Percentiles rank a stretch among this genome's conserved stretches.
phyloP scores from a whole-genome alignment of 2,888 invertebrate species.

The Disparrhopalites patrizii region DNA sequence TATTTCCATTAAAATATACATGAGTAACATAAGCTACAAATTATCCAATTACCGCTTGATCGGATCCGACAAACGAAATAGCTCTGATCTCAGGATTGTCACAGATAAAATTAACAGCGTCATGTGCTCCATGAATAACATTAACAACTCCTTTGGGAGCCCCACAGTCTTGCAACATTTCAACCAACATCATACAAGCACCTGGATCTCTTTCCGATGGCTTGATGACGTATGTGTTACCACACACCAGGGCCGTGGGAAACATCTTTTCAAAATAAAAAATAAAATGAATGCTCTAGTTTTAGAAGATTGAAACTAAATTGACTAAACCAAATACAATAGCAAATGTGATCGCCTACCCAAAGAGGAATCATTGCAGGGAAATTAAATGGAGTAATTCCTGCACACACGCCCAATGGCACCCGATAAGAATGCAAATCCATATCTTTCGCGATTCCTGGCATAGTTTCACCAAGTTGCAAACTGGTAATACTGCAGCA shows the following conservation, averaged over 20 bases:
- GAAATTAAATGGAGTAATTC: conserved; percentile 98
- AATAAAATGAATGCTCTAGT: not conserved
- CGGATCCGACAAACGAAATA: conserved; percentile 97
- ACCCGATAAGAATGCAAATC: conserved; percentile 88
- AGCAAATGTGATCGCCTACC: conserved; percentile 54
- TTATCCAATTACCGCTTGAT: conserved; percentile 68
- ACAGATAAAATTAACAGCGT: conserved; percentile 95
- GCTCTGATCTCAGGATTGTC: conserved; percentile 93
- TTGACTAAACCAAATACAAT: not conserved
- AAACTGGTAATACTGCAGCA: conserved; percentile 89
- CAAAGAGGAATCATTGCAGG: conserved; percentile 99
- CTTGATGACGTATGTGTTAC: conserved; percentile 90
- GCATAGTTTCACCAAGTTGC: conserved; percentile 87
- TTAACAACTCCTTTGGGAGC: conserved; percentile 95
- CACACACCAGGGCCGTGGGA: conserved; percentile 69
- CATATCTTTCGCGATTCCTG: conserved; percentile 88
- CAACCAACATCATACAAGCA: conserved; percentile 90
- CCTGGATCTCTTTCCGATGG: conserved; percentile 98
- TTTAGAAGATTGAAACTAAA: not conserved
- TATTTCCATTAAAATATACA: no score
- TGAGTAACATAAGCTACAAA: not conserved
- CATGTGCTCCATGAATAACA: conserved; percentile 90
- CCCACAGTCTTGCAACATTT: conserved; percentile 87
- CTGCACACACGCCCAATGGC: conserved; percentile 89
- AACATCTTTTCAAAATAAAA: conserved; percentile 55